phyloP scores from a whole-genome alignment of 1,140 invertebrate genomes.

The Camponotus pennsylvanicus region DNA sequence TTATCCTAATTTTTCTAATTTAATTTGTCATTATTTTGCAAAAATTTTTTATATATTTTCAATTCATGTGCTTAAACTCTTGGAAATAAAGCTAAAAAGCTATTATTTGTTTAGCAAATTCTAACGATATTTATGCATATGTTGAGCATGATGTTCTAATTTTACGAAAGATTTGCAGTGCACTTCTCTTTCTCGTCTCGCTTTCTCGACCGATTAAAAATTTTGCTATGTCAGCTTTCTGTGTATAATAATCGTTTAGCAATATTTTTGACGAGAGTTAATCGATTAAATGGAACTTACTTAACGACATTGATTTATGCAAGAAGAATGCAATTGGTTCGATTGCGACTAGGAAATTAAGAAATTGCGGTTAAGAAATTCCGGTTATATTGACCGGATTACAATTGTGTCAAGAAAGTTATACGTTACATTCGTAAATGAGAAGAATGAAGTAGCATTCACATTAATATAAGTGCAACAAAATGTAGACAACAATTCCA shows the following conservation, averaged over 20 bases:
- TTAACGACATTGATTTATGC: background rate
- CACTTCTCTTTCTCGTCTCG: background rate
- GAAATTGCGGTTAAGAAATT: constrained; percentile 15
- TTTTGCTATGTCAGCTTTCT: background rate
- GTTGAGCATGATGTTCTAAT: background rate
- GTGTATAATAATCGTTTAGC: too few relatives aligned
- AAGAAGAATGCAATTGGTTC: background rate
- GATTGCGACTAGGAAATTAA: constrained; percentile 28
- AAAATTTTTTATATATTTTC: background rate
- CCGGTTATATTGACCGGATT: constrained; percentile 42
- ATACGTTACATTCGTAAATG: background rate
- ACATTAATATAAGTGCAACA: constrained; percentile 7
- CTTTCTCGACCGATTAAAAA: background rate
- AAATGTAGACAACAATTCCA: constrained; percentile 1
- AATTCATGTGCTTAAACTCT: background rate
- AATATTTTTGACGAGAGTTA: background rate
- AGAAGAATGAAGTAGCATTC: background rate
- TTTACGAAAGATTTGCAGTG: background rate
- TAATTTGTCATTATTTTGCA: background rate
- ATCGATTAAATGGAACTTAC: background rate
- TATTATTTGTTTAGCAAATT: background rate
- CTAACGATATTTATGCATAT: background rate
- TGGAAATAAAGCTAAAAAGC: background rate
- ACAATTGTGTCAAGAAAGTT: constrained; percentile 47
- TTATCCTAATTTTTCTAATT: background rate